phyloP scores from a whole-genome alignment of 2,113 vertebrate genomes.

The Eulemur macaco region DNA sequence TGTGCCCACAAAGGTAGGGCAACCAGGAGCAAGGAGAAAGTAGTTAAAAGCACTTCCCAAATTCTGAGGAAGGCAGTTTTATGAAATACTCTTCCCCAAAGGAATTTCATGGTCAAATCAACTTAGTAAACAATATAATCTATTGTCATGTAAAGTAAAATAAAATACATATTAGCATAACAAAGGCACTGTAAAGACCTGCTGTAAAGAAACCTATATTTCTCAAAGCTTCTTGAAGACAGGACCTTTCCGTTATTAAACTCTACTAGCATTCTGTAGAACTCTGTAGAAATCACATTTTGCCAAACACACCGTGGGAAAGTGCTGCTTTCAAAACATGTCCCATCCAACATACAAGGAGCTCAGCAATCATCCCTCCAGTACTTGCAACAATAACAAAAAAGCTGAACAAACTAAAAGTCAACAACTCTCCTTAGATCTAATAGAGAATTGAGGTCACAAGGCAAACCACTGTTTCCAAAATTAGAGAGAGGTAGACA shows the following conservation, averaged over 20 bases:
- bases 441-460: background rate
- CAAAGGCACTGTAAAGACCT: background rate
- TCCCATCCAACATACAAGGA: background rate
- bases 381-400: background rate
- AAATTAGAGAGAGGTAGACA: background rate
- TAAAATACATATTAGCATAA: background rate
- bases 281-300: background rate
- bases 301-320: background rate
- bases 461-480: background rate
- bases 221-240: background rate
- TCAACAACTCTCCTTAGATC: background rate
- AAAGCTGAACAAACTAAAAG: background rate
- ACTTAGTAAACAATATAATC: background rate
- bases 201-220: background rate
- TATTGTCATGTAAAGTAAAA: background rate
- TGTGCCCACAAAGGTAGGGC: background rate
- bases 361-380: background rate
- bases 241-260: background rate
- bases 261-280: background rate
- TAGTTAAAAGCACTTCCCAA: background rate
- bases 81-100: background rate
- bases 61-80: background rate
- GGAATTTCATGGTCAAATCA: background rate
- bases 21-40: background rate
- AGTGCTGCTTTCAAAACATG: background rate